Evolutionary conservation across 2,888 invertebrate species (phyloP), one percentile per base, ranked within the genome.

Genomic region (Rotaria socialis): DNA sequence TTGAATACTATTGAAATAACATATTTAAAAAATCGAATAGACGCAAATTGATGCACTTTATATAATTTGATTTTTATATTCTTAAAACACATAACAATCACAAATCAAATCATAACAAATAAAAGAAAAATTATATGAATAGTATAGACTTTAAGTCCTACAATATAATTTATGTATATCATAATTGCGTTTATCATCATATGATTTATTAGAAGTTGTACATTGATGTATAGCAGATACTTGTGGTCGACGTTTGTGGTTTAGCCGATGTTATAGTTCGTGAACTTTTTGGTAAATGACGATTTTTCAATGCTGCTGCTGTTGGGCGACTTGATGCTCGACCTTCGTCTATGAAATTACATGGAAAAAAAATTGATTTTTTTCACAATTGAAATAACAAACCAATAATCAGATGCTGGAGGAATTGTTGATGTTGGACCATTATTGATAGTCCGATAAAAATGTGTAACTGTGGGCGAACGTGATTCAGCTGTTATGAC

Each of bases 141-240:
- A 1, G 35, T 35, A 35, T 35, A 35, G 35, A 67, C 67, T 19
- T 80, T 47, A 80, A 80, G 50, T 60, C 27, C 56, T 85, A 52
- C 90, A 90, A 87, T 90, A 91, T 3, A 89, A 89, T 87, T 89
- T 89, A 87, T 91, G 91, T 85, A 90, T 89, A 58, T 90, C 89
- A 74, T 90, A 88, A 87, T 91, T 90, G 58, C 88, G 88, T 41
- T 87, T 87, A 86, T 88, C 88, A 14, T 88, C 88, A 88, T 90
- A 91, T 89, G 90, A 89, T 88, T 90, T 90, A 88, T 90, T 90
- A 89, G 90, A 90, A 47, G 88, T 88, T 41, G 88, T 87, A 87
- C 90, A 90, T 19, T 88, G 88, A 86, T 89, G 89, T 55, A 43
- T 55, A 22, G n/a, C n/a, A 27, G 27, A n/a, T 41, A 27, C 43